These are phyloP conservation scores for Amblyopsis hoosieri DNA, from an alignment of 2,797 vertebrate genomes.

Conservation along the genomic window DNA sequence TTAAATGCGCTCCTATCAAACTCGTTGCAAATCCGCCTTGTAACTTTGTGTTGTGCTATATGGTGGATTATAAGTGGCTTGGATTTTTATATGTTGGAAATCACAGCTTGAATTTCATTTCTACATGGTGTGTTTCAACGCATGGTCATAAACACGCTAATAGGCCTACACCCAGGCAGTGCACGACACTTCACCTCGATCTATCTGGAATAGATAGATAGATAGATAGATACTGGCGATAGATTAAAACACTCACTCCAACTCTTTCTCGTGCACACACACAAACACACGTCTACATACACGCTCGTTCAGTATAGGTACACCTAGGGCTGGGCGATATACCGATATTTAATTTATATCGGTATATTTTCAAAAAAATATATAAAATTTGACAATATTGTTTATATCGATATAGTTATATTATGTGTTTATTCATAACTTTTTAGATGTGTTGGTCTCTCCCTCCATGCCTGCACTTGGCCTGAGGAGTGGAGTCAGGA, in stretches of 20 bases:
- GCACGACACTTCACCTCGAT: not conserved
- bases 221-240: not conserved
- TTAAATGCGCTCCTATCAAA: slow-evolving; percentile 8
- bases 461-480: no score
- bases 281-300: slow-evolving; percentile 13
- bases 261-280: slow-evolving; percentile 3
- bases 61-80: not conserved
- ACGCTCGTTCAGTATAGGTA: not conserved
- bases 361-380: no score
- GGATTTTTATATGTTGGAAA: slow-evolving; percentile 10
- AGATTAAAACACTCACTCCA: not conserved
- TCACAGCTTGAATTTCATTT: slow-evolving; percentile 4
- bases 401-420: no score
- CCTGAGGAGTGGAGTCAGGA: no score
- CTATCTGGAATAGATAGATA: not conserved
- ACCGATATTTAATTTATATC: no score
- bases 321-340: no score
- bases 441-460: no score
- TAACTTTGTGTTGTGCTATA: not conserved
- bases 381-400: no score
- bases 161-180: not conserved
- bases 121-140: not conserved
- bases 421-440: no score
- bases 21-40: slow-evolving; percentile 7
- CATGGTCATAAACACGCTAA: not conserved